Evolutionary conservation across 2,888 invertebrate genomes (phyloP).

Genomic region (Acrobasis consociella): DNA sequence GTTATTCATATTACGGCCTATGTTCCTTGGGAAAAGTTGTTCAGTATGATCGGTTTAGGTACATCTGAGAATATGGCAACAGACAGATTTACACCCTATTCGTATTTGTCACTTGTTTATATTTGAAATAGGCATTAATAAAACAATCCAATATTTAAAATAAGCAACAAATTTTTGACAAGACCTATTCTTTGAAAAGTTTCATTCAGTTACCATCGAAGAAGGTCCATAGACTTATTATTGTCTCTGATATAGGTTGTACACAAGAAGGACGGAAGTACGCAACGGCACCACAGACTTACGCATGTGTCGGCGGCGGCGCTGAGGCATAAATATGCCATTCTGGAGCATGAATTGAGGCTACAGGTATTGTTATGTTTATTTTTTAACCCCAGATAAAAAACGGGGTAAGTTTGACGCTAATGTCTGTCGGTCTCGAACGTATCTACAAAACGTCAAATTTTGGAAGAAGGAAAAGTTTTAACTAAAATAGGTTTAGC

Average conservation of each 20-base stretch:
- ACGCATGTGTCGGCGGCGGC: conserved; percentile 72
- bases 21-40: too few relatives aligned
- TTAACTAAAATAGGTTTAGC: too few relatives aligned
- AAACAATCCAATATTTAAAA: too few relatives aligned
- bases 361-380: conserved; percentile 59
- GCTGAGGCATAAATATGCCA: conserved; percentile 75
- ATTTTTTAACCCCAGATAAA: conserved; percentile 20
- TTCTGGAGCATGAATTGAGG: conserved; percentile 74
- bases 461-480: too few relatives aligned
- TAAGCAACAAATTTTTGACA: neutral
- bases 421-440: too few relatives aligned
- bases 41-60: too few relatives aligned
- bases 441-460: too few relatives aligned
- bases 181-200: neutral
- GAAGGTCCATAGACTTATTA: neutral
- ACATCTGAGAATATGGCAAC: too few relatives aligned
- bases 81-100: too few relatives aligned
- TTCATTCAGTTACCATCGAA: neutral
- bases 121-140: too few relatives aligned
- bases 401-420: neutral
- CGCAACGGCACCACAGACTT: conserved; percentile 62
- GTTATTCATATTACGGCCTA: too few relatives aligned
- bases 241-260: conserved; percentile 60
- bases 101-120: too few relatives aligned
- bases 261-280: conserved; percentile 64